Base-by-base conservation (phyloP, 2,797 vertebrate species). In the Poliocrania exsul region DNA sequence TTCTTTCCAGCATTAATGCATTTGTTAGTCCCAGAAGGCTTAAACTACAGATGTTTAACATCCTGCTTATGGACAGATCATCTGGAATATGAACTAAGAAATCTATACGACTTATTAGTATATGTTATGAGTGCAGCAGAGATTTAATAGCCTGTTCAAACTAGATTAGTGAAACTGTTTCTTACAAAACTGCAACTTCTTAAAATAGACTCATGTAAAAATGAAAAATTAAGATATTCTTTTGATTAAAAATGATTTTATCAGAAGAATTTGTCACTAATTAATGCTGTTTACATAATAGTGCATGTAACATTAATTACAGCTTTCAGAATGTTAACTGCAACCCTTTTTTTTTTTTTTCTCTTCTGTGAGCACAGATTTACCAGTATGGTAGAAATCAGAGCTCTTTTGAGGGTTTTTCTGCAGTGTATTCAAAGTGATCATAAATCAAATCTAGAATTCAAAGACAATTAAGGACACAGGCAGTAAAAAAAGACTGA, bases 1-100 rank as follows among this genome's bases (percentile, higher is more conserved):
- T 99, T 99, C 98, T 98, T 98, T 98, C 98, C 98, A 98, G 98
- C 98, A 98, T 98, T 98, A 98, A 99, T 98, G 98, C 98, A 98
- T 99, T 98, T 98, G 98, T 98, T 97, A 98, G 98, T 98, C 99
- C 98, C 98, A 87, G 97, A 98, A 98, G 99, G 98, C 98, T 98
- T 99, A 98, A 98, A 98, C 98, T 99, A 98, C 97, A 98, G 98
- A 98, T 98, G 98, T 98, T 98, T 98, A 98, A 98, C 98, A 98
- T 98, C 97, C 97, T 97, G 97, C 97, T 98, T 98, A 98, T 97
- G 96, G 97, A 97, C 96, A 97, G 96, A 98, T 98, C 97, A 97
- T 98, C 98, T 98, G 98, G 97, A 98, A 98, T 97, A 98, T 91
- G 84, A 97, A 98, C 97, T 97, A 97, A 97, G 98, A 98, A 98